These are phyloP conservation scores for Plebejus anna DNA, from an alignment of 2,888 invertebrate genomes.

Conservation along the genomic window DNA sequence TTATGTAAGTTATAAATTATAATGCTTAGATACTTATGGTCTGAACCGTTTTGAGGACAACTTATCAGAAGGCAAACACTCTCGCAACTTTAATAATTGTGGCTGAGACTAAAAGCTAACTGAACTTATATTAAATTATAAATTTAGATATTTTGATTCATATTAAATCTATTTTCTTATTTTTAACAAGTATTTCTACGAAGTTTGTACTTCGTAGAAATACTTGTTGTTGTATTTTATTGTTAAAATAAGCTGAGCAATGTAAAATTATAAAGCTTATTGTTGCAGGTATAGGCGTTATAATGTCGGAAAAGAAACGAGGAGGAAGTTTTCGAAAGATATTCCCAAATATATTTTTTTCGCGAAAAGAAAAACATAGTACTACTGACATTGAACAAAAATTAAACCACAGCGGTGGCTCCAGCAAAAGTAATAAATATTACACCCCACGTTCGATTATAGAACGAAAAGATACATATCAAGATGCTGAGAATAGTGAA, in stretches of 20 bases:
- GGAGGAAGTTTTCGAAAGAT: conserved; percentile 63
- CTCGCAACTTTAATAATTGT: background rate
- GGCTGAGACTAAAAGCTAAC: conserved; percentile 5
- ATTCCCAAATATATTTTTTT: conserved; percentile 63
- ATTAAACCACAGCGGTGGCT: conserved; percentile 37
- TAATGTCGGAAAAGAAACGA: conserved; percentile 64
- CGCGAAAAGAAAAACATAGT: conserved; percentile 52
- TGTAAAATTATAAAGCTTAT: conserved; percentile 25
- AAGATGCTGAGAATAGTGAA: conserved; percentile 46
- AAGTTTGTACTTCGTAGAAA: no score
- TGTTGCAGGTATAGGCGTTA: conserved; percentile 41
- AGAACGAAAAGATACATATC: conserved; percentile 46
- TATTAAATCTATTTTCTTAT: background rate
- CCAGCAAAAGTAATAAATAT: conserved; percentile 56
- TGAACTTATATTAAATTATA: background rate
- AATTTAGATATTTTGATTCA: background rate
- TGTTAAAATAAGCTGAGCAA: background rate
- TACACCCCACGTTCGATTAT: conserved; percentile 54
- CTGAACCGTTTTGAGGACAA: conserved; percentile 9
- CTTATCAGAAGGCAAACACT: conserved; percentile 8
- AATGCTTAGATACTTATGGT: conserved; percentile 4
- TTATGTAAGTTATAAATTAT: conserved; percentile 1
- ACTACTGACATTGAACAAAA: conserved; percentile 42
- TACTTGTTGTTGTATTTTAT: no score
- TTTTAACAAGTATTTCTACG: background rate